Conservation (phyloP, 2,888 invertebrate genomes). For the Ellobium chinense region DNA sequence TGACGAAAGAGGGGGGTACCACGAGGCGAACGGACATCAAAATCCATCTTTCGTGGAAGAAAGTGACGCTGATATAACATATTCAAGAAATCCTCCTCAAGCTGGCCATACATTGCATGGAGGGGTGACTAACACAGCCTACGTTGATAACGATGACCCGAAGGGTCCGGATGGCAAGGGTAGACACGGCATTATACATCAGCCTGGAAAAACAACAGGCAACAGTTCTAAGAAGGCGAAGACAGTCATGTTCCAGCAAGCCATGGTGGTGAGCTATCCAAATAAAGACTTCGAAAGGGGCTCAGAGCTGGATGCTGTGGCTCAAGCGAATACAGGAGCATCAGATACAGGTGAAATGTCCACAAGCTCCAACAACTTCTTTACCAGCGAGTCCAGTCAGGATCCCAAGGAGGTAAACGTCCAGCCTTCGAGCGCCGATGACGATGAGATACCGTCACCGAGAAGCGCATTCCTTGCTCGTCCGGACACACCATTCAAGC, state of each 20-base stretch:
- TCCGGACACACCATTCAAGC: slow-evolving; percentile 11
- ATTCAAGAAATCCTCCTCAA: not conserved
- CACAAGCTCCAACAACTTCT: not conserved
- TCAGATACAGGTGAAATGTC: not conserved
- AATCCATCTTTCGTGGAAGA: not conserved
- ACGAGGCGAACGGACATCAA: not conserved
- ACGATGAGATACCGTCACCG: slow-evolving; percentile 8
- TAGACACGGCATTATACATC: not conserved
- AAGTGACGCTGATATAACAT: not conserved
- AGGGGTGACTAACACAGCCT: not conserved
- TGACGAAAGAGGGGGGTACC: not conserved
- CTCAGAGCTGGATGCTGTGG: not conserved
- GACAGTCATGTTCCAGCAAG: not conserved
- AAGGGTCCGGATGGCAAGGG: not conserved
- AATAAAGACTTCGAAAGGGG: not conserved
- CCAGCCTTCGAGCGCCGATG: not conserved
- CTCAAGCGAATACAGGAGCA: not conserved
- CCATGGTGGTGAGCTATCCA: not conserved
- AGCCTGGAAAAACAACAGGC: not conserved
- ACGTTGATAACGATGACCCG: not conserved
- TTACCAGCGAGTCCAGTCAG: not conserved
- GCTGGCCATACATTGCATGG: not conserved
- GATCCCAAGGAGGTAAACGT: no score
- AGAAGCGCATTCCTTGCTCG: slow-evolving; percentile 13
- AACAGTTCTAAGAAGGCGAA: not conserved